These are phyloP conservation scores for Gila robusta DNA, from an alignment of 2,797 vertebrate species.

Conservation along the genomic window DNA sequence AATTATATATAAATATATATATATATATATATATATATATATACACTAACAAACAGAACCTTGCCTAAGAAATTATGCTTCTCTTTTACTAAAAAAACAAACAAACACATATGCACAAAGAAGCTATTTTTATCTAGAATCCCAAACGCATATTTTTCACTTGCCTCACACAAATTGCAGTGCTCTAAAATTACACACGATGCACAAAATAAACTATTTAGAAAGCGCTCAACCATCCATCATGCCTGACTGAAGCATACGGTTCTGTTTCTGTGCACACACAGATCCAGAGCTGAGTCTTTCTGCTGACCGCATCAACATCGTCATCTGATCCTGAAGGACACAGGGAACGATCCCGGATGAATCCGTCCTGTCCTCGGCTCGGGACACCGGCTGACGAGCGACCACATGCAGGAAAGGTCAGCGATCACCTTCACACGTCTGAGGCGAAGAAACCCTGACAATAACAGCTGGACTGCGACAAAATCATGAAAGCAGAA, in stretches of 20 bases:
- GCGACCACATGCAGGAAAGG: background rate
- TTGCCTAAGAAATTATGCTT: too few species aligned
- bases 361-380: constrained; percentile 7
- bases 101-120: background rate
- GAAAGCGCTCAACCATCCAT: constrained; percentile 16
- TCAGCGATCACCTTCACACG: background rate
- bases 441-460: background rate
- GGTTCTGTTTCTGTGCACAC: background rate
- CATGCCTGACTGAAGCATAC: constrained; percentile 6
- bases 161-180: constrained; percentile 25
- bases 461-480: background rate
- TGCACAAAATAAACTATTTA: constrained; percentile 20
- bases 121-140: constrained; percentile 15
- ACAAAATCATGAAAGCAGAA: background rate
- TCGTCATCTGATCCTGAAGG: constrained; percentile 55
- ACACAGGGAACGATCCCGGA: constrained; percentile 44
- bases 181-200: constrained; percentile 21
- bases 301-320: constrained; percentile 45
- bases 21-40: too few species aligned
- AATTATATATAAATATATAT: too few species aligned
- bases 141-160: constrained; percentile 32
- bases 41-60: too few species aligned
- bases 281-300: background rate
- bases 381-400: constrained; percentile 3
- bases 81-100: background rate